Evolutionary conservation across 1,140 invertebrate species (phyloP).

Genomic region (Cotesia chilonis): DNA sequence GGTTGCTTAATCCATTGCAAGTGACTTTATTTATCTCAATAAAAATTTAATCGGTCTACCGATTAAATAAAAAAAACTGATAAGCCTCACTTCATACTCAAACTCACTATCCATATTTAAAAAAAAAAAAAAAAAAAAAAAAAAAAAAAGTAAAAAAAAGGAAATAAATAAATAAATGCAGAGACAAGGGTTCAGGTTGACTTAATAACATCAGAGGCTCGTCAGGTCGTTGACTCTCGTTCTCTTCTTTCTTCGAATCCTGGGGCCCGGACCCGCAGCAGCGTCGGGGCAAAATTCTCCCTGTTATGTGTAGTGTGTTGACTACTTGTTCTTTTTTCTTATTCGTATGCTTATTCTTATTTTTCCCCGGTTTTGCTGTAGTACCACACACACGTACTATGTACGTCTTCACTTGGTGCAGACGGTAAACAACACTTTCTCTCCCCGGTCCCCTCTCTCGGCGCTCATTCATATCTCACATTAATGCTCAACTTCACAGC

Average conservation of each 20-base stretch:
- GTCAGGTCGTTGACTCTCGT: conserved; percentile 59
- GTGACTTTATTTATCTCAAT: too few relatives aligned
- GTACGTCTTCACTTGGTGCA: conserved; percentile 38
- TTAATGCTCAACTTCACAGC: neutral
- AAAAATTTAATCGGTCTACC: too few relatives aligned
- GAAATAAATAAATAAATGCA: neutral
- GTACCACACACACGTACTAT: conserved; percentile 38
- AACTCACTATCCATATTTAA: neutral
- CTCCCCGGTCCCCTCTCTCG: conserved; percentile 28
- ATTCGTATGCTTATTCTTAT: conserved; percentile 5
- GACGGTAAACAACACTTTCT: conserved; percentile 39
- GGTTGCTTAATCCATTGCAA: conserved; percentile 48
- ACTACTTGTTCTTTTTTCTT: conserved; percentile 3
- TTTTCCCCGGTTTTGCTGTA: conserved; percentile 36
- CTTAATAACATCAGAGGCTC: conserved; percentile 47
- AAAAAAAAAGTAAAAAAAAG: neutral
- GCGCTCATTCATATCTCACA: conserved; percentile 35
- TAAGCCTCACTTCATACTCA: too few relatives aligned
- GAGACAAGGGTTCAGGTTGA: conserved; percentile 41
- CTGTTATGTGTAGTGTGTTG: conserved; percentile 1
- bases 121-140: neutral
- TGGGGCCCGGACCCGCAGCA: conserved; percentile 43
- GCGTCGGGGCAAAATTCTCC: conserved; percentile 31
- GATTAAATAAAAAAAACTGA: too few relatives aligned
- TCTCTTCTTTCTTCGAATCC: conserved; percentile 60